phyloP scores from a whole-genome alignment of 2,888 invertebrate species.

The Luperina testacea region DNA sequence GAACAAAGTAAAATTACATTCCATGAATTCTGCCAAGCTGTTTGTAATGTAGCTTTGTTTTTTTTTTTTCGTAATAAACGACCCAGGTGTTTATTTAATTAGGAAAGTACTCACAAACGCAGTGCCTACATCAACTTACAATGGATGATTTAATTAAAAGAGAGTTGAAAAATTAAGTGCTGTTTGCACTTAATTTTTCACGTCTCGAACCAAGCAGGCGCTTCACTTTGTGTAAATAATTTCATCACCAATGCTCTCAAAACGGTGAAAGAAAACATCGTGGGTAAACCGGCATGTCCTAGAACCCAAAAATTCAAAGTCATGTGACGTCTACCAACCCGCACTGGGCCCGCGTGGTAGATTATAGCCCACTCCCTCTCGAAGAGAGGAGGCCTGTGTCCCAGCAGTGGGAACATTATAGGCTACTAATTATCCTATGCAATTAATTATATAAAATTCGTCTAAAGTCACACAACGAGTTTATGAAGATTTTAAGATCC shows the following conservation, averaged over 20 bases:
- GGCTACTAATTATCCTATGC: not conserved
- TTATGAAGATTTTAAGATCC: not conserved
- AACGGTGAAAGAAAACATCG: not conserved
- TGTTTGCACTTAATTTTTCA: not conserved
- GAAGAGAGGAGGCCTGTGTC: not conserved
- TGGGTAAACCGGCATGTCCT: not conserved
- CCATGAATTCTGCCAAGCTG: conserved; percentile 37
- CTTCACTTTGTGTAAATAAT: not conserved
- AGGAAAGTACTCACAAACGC: conserved; percentile 15
- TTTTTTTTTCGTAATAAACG: conserved; percentile 15
- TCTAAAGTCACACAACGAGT: not conserved
- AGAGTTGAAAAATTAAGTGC: conserved; percentile 19
- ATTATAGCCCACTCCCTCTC: not conserved
- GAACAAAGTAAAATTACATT: conserved; percentile 45
- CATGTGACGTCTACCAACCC: not conserved
- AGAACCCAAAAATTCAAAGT: not conserved
- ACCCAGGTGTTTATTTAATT: conserved; percentile 46
- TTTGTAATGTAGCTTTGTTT: not conserved
- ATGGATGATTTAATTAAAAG: conserved; percentile 35
- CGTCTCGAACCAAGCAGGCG: not conserved
- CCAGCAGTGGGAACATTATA: not conserved
- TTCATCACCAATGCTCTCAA: not conserved
- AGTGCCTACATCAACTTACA: conserved; percentile 9
- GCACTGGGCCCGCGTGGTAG: too few species aligned
- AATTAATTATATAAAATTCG: conserved; percentile 6